These are phyloP conservation scores for Triops longicaudatus DNA, from an alignment of 1,140 invertebrate species.

Conservation along the genomic window DNA sequence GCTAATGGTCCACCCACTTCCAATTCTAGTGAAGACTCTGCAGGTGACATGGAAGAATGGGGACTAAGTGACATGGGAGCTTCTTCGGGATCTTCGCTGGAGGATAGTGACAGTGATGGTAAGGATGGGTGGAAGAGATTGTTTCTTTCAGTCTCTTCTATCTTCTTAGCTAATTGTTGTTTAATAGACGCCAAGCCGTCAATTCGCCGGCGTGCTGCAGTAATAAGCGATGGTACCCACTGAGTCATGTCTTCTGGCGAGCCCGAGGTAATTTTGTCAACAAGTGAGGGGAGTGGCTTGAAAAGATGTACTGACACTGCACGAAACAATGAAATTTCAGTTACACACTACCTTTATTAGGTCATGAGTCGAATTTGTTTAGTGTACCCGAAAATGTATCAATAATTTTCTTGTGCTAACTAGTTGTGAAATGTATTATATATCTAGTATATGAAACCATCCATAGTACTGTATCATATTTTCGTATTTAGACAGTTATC, in stretches of 20 bases:
- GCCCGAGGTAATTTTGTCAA: neutral
- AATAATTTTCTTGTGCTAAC: no score
- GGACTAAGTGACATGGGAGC: neutral
- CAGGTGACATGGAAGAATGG: neutral
- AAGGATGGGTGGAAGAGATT: neutral
- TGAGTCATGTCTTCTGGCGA: slow-evolving; percentile 25
- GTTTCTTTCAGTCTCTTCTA: neutral
- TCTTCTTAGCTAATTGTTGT: neutral
- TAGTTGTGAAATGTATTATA: no score
- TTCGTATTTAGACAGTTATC: no score
- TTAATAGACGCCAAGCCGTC: neutral
- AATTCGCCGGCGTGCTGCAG: slow-evolving; percentile 7
- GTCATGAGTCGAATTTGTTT: neutral
- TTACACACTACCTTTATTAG: neutral
- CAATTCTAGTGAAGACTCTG: neutral
- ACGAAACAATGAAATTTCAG: slow-evolving; percentile 4
- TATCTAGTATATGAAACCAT: no score
- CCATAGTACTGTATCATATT: no score
- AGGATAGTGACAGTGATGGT: neutral
- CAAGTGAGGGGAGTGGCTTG: slow-evolving; percentile 11
- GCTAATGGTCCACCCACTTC: neutral
- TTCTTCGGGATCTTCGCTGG: neutral
- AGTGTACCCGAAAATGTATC: no score
- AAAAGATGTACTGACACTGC: slow-evolving; percentile 25
- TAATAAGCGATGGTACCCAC: neutral